Base-by-base conservation (phyloP, 2,113 vertebrate genomes). In the Lichenostomus cassidix region DNA sequence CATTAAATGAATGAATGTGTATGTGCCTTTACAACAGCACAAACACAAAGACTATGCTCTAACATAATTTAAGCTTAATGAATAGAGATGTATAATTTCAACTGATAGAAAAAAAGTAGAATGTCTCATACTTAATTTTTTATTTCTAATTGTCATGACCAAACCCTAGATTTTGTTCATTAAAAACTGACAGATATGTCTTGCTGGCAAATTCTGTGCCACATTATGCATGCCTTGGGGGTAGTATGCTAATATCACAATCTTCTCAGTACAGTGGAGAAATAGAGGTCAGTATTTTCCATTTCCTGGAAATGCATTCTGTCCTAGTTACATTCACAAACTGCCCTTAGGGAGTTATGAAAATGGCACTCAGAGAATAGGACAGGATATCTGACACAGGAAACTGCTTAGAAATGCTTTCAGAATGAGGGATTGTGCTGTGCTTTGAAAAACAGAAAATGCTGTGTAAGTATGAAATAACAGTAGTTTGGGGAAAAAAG, bases 291-390 rank as follows among this genome's bases (percentile, higher is more conserved):
- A 94, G 6, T 94, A 92, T 95, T 96, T 97, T 96, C 96, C 92
- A 94, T 95, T 96, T 97, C 94, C 96, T 97, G 95, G 93, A 95
- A 97, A 79, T 88, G 60, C 75, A 76, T 96, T 96, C 56, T 95
- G 64, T 90, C 92, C 91, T 88, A 85, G 64, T 96, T 92, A 67
- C 18, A 87, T 96, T 96, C 82, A 94, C 50, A 90, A 83, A 50
- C 84, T 89, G 58, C 95, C 95, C 93, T 76, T 85, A 75, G 94
- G 96, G 96, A 96, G 63, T 94, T 95, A 97, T 70, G 95, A 87
- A 97, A 96, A 95, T 84, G 94, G 71, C 70, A 92, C 90, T 97
- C 0, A 0, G 73, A 94, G 90, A 95, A 83, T 89, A 92, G 77
- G 49, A 79, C 94, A 95, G 88, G 93, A 93, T 93, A 96, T 97